Evolutionary conservation across 2,113 vertebrate genomes (phyloP).

Genomic region (Dipodomys spectabilis): DNA sequence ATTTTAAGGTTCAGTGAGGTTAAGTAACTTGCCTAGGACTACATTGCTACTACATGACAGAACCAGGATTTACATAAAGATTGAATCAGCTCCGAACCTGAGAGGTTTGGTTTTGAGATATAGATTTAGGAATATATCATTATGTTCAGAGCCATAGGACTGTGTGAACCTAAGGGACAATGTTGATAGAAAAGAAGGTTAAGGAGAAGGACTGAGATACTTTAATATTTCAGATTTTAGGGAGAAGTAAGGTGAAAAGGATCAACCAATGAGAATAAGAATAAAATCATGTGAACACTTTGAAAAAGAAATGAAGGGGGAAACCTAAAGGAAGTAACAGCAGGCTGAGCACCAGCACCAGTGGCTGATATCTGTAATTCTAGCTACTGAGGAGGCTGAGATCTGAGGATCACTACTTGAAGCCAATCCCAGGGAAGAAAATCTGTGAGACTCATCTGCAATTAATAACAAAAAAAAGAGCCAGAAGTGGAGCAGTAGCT

Average conservation of each 20-base stretch:
- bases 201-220: background rate
- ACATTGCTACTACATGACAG: background rate
- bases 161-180: background rate
- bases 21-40: background rate
- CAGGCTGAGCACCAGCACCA: background rate
- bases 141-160: background rate
- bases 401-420: too few relatives aligned
- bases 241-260: background rate
- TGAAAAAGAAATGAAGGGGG: background rate
- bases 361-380: too few relatives aligned
- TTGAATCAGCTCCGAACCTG: background rate
- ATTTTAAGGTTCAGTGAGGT: background rate
- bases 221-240: background rate
- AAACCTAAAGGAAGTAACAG: background rate
- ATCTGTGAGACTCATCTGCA: too few relatives aligned
- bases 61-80: background rate
- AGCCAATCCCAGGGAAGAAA: too few relatives aligned
- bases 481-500: too few relatives aligned
- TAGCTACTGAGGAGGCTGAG: too few relatives aligned
- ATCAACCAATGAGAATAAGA: background rate
- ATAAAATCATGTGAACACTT: slow-evolving; percentile 6
- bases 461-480: too few relatives aligned
- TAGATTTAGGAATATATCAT: background rate
- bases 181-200: background rate
- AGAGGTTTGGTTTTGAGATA: slow-evolving; percentile 10